A percentile compares a stretch with the other conserved stretches of the same genome.
These are phyloP conservation scores for Pammene aurita DNA, from an alignment of 2,888 invertebrate genomes.

Conservation along the genomic window DNA sequence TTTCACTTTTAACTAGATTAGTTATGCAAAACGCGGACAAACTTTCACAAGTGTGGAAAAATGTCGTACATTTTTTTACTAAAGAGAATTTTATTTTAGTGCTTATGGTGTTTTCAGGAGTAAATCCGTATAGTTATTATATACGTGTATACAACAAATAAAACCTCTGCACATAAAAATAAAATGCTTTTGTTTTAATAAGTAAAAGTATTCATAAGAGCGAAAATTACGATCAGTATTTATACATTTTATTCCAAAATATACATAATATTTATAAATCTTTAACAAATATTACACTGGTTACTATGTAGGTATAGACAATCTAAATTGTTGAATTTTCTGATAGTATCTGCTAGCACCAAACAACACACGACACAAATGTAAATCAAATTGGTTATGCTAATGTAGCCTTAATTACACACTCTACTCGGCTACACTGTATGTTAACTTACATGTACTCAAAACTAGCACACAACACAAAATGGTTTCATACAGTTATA, in stretches of 20 bases:
- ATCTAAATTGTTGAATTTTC: neutral
- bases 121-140: no score
- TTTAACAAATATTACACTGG: neutral
- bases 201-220: no score
- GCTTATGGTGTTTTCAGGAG: no score
- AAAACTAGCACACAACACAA: neutral
- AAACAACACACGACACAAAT: neutral
- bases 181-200: no score
- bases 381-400: constrained; percentile 16
- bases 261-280: no score
- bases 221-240: no score
- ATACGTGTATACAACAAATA: no score
- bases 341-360: neutral
- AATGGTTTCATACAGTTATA: constrained; percentile 5
- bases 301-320: no score
- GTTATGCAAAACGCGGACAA: constrained; percentile 6
- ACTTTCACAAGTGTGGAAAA: neutral
- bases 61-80: no score
- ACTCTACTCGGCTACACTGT: constrained; percentile 11
- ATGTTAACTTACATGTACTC: neutral
- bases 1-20: constrained; percentile 16
- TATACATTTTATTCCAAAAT: neutral
- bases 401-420: constrained; percentile 24
- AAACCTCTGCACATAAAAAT: no score
- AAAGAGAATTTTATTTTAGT: no score